A percentile compares a stretch with the other conserved stretches of the same genome.
These are phyloP conservation scores for Eubucco bourcierii DNA, from an alignment of 2,113 vertebrate species.

Conservation along the genomic window DNA sequence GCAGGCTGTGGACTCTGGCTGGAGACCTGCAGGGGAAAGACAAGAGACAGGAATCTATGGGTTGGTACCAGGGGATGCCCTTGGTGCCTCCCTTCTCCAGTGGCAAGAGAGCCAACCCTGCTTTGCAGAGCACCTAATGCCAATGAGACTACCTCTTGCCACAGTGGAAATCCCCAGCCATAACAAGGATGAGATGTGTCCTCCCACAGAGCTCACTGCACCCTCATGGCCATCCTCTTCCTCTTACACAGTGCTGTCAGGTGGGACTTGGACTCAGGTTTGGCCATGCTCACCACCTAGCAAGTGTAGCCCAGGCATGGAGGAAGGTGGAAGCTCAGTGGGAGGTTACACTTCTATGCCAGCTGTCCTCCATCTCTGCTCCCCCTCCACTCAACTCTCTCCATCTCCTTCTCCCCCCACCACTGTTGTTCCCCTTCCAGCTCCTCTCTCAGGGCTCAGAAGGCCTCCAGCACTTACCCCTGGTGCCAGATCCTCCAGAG, in stretches of 20 bases:
- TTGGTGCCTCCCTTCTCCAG: neutral
- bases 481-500: neutral
- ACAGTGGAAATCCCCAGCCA: neutral
- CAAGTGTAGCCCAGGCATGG: neutral
- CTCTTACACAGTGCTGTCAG: neutral
- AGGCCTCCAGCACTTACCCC: neutral
- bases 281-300: neutral
- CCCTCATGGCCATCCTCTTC: neutral
- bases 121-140: neutral
- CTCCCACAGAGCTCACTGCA: neutral
- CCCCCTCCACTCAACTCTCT: neutral
- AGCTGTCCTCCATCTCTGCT: neutral
- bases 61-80: too few species aligned
- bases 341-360: neutral
- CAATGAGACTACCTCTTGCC: neutral
- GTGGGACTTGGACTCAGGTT: neutral
- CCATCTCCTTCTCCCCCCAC: neutral
- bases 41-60: neutral
- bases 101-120: neutral
- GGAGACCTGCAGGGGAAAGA: constrained; percentile 1
- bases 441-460: neutral
- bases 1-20: neutral
- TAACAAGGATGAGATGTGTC: neutral
- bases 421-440: neutral
- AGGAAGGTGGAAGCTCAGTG: neutral